Percentiles rank a stretch among this genome's conserved stretches.
phyloP scores from a whole-genome alignment of 2,113 vertebrate species.

The Oreochromis aureus region DNA sequence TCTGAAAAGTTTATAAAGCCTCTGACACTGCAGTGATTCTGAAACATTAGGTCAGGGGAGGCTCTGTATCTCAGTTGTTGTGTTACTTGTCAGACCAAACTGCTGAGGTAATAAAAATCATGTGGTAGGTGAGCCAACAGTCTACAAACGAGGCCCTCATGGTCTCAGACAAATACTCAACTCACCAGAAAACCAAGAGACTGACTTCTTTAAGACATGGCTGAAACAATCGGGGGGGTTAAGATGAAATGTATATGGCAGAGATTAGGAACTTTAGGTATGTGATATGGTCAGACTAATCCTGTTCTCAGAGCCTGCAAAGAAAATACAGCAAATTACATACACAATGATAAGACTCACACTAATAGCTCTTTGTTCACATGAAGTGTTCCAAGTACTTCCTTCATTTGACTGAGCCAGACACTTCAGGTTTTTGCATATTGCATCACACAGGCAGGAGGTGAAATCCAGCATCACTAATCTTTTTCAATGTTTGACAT shows the following conservation, averaged over 20 bases:
- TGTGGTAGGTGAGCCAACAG: constrained; percentile 1
- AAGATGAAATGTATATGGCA: background rate
- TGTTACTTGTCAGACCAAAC: background rate
- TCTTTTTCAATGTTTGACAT: background rate
- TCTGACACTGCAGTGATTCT: background rate
- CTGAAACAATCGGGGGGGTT: background rate
- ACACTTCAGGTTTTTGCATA: background rate
- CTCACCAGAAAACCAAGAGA: constrained; percentile 26
- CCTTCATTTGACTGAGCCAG: rapidly evolving
- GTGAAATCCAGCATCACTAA: background rate
- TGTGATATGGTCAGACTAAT: background rate
- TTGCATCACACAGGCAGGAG: background rate
- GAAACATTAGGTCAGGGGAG: background rate
- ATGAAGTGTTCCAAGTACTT: background rate
- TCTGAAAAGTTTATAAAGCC: background rate
- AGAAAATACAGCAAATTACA: background rate
- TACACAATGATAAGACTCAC: background rate
- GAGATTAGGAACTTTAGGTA: background rate
- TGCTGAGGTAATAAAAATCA: constrained; percentile 38
- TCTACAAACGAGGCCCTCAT: background rate
- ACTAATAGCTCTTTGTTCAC: background rate
- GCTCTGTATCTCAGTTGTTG: background rate
- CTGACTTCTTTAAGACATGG: background rate
- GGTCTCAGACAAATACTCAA: background rate
- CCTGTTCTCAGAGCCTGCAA: background rate